A percentile compares a stretch with the other conserved stretches of the same genome.
phyloP scores from a whole-genome alignment of 2,797 vertebrate species.

The Gobio occitaniae region DNA sequence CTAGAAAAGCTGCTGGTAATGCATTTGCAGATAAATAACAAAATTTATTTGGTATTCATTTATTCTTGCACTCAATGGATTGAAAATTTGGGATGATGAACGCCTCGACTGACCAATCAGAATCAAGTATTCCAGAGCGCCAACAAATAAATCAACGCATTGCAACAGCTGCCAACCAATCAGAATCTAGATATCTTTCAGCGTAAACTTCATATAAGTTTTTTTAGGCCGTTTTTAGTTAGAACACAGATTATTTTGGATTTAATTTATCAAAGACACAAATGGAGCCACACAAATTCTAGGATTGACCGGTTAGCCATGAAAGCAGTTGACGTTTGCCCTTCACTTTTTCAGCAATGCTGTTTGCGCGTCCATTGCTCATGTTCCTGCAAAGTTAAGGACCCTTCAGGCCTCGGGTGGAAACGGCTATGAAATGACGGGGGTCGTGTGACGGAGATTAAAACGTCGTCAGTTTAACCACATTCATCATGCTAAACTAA shows the following conservation, averaged over 20 bases:
- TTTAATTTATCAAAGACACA: neutral
- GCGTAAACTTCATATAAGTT: neutral
- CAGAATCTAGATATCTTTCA: neutral
- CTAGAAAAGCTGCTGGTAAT: too few species aligned
- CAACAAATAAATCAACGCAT: too few species aligned
- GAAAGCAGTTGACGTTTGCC: neutral
- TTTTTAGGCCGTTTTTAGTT: neutral
- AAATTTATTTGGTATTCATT: too few species aligned
- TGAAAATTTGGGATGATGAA: neutral
- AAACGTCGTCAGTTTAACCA: conserved; percentile 53
- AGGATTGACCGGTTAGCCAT: neutral
- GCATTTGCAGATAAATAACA: too few species aligned
- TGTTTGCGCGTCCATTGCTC: neutral
- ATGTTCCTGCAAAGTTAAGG: neutral
- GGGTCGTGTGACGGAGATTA: conserved; percentile 32
- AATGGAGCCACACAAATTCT: neutral
- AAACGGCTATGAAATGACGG: conserved; percentile 8
- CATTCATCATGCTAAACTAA: conserved; percentile 63
- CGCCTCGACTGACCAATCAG: neutral
- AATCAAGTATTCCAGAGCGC: neutral
- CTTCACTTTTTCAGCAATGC: neutral
- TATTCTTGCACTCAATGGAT: too few species aligned
- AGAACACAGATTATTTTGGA: neutral
- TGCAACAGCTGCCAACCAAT: neutral
- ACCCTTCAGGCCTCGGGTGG: conserved; percentile 15